Evolutionary conservation across 2,113 vertebrate species (phyloP).

Genomic region (Saimiri boliviensis): DNA sequence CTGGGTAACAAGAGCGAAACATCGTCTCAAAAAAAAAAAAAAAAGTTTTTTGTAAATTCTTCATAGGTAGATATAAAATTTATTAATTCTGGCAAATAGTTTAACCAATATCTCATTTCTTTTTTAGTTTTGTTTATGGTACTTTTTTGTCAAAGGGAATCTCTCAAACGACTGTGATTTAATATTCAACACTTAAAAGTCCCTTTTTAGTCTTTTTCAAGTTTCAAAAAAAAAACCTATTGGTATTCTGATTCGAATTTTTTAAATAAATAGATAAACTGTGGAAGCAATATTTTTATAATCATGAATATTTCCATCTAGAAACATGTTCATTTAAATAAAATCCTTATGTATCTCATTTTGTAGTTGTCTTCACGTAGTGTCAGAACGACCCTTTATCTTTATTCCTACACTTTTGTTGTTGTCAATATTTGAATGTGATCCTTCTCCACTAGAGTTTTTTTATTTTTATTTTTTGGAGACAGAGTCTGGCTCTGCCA

Average conservation of each 20-base stretch:
- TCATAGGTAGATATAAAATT: not conserved
- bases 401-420: not conserved
- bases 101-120: not conserved
- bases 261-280: not conserved
- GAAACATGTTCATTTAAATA: slow-evolving; percentile 3
- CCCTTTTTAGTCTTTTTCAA: slow-evolving; percentile 4
- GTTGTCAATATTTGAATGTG: not conserved
- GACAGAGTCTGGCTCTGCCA: no score
- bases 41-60: slow-evolving; percentile 3
- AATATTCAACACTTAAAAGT: not conserved
- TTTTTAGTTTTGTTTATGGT: not conserved
- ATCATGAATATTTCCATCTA: not conserved
- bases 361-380: not conserved
- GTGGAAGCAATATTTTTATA: not conserved
- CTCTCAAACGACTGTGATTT: not conserved
- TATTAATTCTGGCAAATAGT: not conserved
- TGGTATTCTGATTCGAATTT: slow-evolving; percentile 18
- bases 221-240: not conserved
- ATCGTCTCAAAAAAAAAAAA: no score
- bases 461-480: no score
- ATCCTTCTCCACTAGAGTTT: not conserved
- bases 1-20: no score
- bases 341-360: not conserved
- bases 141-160: slow-evolving; percentile 12
- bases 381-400: not conserved